These are phyloP conservation scores for Cynodonichthys magdalenae DNA, from an alignment of 2,797 vertebrate species.

Conservation along the genomic window DNA sequence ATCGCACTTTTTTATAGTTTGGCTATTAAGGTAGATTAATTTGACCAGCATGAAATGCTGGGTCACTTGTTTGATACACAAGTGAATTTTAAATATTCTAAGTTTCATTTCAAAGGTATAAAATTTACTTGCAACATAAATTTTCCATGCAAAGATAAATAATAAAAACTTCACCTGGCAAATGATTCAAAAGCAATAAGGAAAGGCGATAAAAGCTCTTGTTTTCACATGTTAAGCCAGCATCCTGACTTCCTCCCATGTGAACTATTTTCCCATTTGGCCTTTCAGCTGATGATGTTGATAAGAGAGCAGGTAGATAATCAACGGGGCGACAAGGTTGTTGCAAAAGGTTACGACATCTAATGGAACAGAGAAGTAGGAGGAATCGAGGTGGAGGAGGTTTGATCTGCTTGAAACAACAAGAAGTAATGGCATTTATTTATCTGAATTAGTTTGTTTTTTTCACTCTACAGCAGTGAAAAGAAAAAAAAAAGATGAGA, in stretches of 20 bases:
- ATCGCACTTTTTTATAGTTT: no score
- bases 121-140: constrained; percentile 3
- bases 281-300: constrained; percentile 44
- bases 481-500: constrained; percentile 7
- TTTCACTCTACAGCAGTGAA: constrained; percentile 13
- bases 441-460: neutral
- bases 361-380: constrained; percentile 13
- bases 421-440: constrained; percentile 6
- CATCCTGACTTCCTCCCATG: constrained; percentile 11
- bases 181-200: constrained; percentile 6
- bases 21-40: no score
- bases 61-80: neutral
- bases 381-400: constrained; percentile 8
- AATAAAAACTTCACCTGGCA: neutral
- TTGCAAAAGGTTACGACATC: constrained; percentile 13
- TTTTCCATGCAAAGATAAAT: constrained; percentile 10
- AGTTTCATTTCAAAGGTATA: neutral
- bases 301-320: constrained; percentile 44
- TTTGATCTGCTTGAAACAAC: constrained; percentile 30
- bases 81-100: neutral
- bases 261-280: constrained; percentile 34
- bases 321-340: constrained; percentile 32
- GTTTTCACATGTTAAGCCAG: constrained; percentile 18
- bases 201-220: neutral
- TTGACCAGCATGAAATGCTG: no score